phyloP scores from a whole-genome alignment of 2,888 invertebrate species.

The Scaptodrosophila latifasciaeformis region DNA sequence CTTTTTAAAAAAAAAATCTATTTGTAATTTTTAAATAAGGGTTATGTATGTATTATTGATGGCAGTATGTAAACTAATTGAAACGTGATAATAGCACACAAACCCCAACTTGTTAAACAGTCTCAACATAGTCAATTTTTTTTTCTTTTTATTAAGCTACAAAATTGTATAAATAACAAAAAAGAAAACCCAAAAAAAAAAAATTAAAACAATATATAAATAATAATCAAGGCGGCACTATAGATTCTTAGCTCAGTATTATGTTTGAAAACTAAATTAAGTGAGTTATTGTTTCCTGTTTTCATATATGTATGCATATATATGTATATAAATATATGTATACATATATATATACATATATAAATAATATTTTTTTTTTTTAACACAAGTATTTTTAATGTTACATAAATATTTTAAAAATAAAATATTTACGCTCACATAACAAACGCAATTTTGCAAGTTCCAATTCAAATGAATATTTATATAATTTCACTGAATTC shows the following conservation, averaged over 20 bases:
- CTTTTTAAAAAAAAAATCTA: no score
- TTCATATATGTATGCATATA: constrained; percentile 16
- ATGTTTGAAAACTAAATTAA: constrained; percentile 73
- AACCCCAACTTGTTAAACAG: constrained; percentile 30
- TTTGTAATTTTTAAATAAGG: no score
- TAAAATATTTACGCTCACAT: constrained; percentile 21
- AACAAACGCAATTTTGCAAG: constrained; percentile 14
- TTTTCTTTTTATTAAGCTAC: constrained; percentile 30
- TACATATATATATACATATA: constrained; percentile 8
- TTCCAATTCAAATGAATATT: constrained; percentile 15
- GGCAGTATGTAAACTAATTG: no score
- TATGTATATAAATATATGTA: constrained; percentile 3
- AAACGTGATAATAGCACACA: constrained; percentile 54
- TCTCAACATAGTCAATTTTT: constrained; percentile 56
- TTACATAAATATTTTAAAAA: constrained; percentile 4
- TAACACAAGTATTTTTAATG: no score
- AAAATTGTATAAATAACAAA: constrained; percentile 31
- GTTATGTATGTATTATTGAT: no score
- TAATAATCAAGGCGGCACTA: constrained; percentile 34
- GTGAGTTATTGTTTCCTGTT: constrained; percentile 64
- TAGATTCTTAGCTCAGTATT: constrained; percentile 74
- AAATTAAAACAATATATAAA: constrained; percentile 3
- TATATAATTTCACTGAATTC: no score
- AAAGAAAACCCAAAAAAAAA: constrained; percentile 24
- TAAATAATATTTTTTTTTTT: no score